Conservation (phyloP, 2,888 invertebrate genomes). For the Pseudococcus longispinus region DNA sequence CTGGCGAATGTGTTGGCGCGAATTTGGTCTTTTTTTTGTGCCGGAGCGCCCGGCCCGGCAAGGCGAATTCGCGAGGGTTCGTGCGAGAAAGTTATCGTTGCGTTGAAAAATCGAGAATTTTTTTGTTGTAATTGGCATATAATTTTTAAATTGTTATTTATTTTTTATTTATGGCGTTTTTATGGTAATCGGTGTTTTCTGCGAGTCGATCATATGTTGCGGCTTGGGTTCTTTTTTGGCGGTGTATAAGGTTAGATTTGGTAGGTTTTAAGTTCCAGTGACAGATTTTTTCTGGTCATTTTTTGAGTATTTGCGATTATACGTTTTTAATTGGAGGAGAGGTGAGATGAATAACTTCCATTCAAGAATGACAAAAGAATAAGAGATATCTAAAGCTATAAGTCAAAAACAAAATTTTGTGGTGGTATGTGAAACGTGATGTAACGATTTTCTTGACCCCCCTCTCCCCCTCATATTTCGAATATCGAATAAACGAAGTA, state of each 20-base stretch:
- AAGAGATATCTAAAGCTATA: no score
- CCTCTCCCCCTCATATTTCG: no score
- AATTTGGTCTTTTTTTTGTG: slow-evolving; percentile 1
- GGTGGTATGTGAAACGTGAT: no score
- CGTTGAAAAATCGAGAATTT: slow-evolving; percentile 32
- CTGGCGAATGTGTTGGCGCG: neutral
- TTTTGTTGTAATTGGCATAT: slow-evolving; percentile 23
- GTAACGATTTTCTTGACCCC: no score
- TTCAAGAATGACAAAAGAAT: no score
- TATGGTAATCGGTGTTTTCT: neutral
- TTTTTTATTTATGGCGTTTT: neutral
- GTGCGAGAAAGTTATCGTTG: neutral
- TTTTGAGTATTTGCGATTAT: no score
- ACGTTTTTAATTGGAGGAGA: no score
- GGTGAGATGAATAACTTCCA: no score
- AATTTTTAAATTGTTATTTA: slow-evolving; percentile 22
- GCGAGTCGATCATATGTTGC: neutral
- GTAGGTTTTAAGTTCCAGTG: neutral
- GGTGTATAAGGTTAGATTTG: neutral
- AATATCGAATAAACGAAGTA: no score
- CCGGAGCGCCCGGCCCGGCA: no score
- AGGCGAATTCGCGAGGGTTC: slow-evolving; percentile 3
- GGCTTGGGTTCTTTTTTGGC: neutral
- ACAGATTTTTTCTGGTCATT: no score
- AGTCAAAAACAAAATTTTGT: no score